Percentiles rank a stretch among this genome's conserved stretches.
phyloP scores from a whole-genome alignment of 2,888 invertebrate genomes.

The Peribatodes rhomboidaria region DNA sequence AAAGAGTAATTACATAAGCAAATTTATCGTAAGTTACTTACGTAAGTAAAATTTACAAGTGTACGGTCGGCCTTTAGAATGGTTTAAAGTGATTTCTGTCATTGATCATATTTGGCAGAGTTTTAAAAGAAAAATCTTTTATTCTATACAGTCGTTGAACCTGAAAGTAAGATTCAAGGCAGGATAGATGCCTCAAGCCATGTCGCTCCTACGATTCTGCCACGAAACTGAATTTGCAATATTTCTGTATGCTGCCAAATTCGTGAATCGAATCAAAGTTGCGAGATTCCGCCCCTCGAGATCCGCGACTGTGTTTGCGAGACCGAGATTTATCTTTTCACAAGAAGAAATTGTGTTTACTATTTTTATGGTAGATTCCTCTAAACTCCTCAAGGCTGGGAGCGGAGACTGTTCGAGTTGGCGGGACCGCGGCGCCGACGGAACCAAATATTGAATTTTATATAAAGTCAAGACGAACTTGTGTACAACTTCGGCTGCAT shows the following conservation, averaged over 20 bases:
- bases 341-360: constrained; percentile 74
- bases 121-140: constrained; percentile 1
- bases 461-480: constrained; percentile 60
- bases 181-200: constrained; percentile 31
- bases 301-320: constrained; percentile 63
- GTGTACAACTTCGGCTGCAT: constrained; percentile 52
- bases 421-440: constrained; percentile 44
- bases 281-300: constrained; percentile 66
- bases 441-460: constrained; percentile 70
- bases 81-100: not conserved
- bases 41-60: no score
- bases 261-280: constrained; percentile 78
- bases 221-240: constrained; percentile 68
- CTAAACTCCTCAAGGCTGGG: constrained; percentile 60
- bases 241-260: constrained; percentile 69
- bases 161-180: not conserved
- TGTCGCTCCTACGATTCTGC: constrained; percentile 46
- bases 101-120: not conserved
- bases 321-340: constrained; percentile 73
- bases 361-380: constrained; percentile 69
- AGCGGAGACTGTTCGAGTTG: constrained; percentile 59
- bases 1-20: no score
- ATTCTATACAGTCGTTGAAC: not conserved
- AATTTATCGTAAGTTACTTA: no score
- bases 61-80: no score